Conservation (phyloP, 1,140 invertebrate genomes). For the Temnothorax longispinosus region DNA sequence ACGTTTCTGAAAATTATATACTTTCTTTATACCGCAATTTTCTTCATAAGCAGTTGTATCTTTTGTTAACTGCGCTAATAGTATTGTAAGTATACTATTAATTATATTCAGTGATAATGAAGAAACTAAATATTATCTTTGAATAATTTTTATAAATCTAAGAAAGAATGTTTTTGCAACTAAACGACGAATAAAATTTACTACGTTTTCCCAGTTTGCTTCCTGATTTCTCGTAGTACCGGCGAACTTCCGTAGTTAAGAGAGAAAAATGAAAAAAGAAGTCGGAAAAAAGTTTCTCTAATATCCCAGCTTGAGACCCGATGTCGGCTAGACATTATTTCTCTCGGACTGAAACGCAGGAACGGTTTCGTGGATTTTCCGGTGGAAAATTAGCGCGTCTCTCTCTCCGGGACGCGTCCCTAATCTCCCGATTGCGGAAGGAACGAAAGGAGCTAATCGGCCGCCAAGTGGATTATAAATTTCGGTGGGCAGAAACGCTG, state of each 20-base stretch:
- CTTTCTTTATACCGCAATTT: neutral
- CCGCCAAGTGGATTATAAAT: constrained; percentile 73
- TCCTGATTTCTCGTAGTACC: constrained; percentile 3
- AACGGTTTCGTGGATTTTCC: neutral
- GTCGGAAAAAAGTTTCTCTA: neutral
- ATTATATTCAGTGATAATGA: neutral
- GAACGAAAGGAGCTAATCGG: constrained; percentile 67
- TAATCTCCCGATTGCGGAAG: constrained; percentile 49
- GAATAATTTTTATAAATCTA: neutral
- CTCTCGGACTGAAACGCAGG: neutral
- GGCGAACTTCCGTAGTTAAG: neutral
- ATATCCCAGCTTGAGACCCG: neutral
- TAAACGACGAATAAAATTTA: constrained; percentile 22
- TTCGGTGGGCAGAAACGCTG: constrained; percentile 17
- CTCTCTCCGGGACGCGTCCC: neutral
- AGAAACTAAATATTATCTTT: neutral
- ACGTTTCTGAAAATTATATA: constrained; percentile 40
- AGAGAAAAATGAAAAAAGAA: constrained; percentile 7
- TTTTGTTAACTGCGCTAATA: neutral
- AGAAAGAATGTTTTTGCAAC: neutral
- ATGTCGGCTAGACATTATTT: neutral
- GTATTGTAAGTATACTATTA: neutral
- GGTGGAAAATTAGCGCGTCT: constrained; percentile 17
- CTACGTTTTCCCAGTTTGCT: neutral
- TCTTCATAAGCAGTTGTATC: neutral